Evolutionary conservation across 2,113 vertebrate species (phyloP).

Genomic region (Hiodon alosoides): DNA sequence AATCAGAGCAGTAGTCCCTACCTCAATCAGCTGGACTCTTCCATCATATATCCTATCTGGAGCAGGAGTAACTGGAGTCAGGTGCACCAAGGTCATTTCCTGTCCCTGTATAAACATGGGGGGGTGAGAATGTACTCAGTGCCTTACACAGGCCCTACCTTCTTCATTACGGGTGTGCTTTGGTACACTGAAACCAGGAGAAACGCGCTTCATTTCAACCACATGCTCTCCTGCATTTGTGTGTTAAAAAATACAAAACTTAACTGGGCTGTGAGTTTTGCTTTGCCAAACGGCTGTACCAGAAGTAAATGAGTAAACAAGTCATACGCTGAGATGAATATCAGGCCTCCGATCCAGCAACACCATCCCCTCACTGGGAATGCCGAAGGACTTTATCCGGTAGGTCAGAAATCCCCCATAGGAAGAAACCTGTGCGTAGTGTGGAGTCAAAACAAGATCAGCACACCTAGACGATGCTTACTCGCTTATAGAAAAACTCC

Average conservation of each 20-base stretch:
- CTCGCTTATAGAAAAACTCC: too few relatives aligned
- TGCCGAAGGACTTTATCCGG: conserved; percentile 85
- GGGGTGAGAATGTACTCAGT: not conserved
- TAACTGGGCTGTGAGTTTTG: not conserved
- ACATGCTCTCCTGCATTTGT: not conserved
- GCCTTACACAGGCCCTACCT: not conserved
- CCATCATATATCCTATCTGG: conserved; percentile 77
- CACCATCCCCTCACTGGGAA: conserved; percentile 83
- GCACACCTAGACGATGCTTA: too few relatives aligned
- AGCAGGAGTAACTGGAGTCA: conserved; percentile 62
- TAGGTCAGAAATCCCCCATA: conserved; percentile 87
- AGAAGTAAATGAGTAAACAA: conserved; percentile 1
- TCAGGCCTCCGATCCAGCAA: conserved; percentile 72
- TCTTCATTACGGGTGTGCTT: too few relatives aligned
- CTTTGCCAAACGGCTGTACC: not conserved
- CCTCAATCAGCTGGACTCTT: conserved; percentile 80
- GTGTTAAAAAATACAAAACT: not conserved
- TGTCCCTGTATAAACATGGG: conserved; percentile 59
- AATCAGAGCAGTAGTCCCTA: conserved; percentile 40
- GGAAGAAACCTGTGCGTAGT: conserved; percentile 73
- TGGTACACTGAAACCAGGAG: too few relatives aligned
- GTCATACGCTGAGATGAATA: conserved; percentile 71
- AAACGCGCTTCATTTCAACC: not conserved
- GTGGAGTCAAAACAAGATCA: too few relatives aligned
- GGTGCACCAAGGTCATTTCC: conserved; percentile 67